Evolutionary conservation across 2,888 invertebrate species (phyloP).

Genomic region (Macaria notata): DNA sequence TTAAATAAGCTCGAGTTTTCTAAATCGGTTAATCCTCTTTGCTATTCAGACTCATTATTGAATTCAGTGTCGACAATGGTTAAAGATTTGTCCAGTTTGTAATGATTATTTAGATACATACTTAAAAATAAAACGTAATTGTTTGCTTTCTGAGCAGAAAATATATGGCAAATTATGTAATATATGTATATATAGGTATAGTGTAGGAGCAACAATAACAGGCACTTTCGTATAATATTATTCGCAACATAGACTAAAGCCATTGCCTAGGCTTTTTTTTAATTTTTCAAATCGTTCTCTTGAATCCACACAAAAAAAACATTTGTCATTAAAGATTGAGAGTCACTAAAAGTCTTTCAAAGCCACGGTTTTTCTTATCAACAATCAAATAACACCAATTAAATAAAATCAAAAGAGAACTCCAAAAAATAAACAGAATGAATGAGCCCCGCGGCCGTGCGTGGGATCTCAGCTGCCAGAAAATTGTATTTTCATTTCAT

Average conservation of each 20-base stretch:
- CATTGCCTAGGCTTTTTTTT: too few relatives aligned
- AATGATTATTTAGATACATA: not conserved
- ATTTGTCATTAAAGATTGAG: too few relatives aligned
- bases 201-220: too few relatives aligned
- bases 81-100: conserved; percentile 1
- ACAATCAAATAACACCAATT: conserved; percentile 1
- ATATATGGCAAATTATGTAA: too few relatives aligned
- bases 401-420: conserved; percentile 6
- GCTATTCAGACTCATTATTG: conserved; percentile 5
- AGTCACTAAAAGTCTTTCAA: too few relatives aligned
- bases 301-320: too few relatives aligned
- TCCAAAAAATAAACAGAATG: conserved; percentile 10
- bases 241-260: too few relatives aligned
- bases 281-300: too few relatives aligned
- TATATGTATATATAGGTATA: too few relatives aligned
- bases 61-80: conserved; percentile 11
- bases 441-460: conserved; percentile 6
- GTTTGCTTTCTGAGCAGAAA: too few relatives aligned
- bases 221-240: too few relatives aligned
- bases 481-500: conserved; percentile 19
- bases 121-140: too few relatives aligned
- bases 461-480: conserved; percentile 3
- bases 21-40: conserved; percentile 9
- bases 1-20: conserved; percentile 15
- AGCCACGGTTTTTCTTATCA: not conserved